phyloP scores from a whole-genome alignment of 37 sponge, comb jelly and placozoan species.

The Petrosia ficiformis region DNA sequence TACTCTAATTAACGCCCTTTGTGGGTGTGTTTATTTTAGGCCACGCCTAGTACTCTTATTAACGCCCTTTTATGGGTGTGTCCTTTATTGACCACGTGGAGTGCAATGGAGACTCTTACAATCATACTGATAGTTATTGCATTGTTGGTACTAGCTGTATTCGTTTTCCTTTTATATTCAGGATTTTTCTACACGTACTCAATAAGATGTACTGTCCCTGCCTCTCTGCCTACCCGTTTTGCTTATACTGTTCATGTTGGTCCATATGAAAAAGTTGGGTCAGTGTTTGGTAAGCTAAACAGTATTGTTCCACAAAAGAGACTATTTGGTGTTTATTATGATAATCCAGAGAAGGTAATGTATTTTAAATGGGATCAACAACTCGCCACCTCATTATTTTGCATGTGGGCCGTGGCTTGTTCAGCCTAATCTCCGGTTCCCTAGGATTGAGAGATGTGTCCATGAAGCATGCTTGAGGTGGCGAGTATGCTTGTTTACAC shows the following conservation, averaged over 20 bases:
- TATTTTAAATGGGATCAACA: background rate
- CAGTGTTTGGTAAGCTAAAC: conserved; percentile 1
- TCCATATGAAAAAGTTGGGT: conserved; percentile 51
- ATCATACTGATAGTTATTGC: no score
- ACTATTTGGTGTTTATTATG: conserved; percentile 69
- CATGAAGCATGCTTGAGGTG: no score
- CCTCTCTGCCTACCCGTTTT: conserved; percentile 28
- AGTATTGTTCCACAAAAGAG: conserved; percentile 20
- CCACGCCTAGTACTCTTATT: no score
- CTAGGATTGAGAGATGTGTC: no score
- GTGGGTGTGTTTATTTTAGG: no score
- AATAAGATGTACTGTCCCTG: conserved; percentile 36
- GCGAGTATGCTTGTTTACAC: no score
- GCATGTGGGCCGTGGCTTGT: no score
- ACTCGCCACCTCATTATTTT: background rate
- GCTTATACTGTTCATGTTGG: conserved; percentile 67
- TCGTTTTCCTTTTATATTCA: conserved; percentile 31
- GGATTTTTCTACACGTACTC: conserved; percentile 57
- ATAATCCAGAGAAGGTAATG: conserved; percentile 69
- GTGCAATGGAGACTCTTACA: no score
- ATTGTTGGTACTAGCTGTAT: conserved; percentile 9
- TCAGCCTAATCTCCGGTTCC: no score
- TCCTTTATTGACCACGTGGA: no score
- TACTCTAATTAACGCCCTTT: no score
- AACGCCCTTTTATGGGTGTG: no score